Conservation (phyloP, 2,797 vertebrate species). For the Semotilus atromaculatus region DNA sequence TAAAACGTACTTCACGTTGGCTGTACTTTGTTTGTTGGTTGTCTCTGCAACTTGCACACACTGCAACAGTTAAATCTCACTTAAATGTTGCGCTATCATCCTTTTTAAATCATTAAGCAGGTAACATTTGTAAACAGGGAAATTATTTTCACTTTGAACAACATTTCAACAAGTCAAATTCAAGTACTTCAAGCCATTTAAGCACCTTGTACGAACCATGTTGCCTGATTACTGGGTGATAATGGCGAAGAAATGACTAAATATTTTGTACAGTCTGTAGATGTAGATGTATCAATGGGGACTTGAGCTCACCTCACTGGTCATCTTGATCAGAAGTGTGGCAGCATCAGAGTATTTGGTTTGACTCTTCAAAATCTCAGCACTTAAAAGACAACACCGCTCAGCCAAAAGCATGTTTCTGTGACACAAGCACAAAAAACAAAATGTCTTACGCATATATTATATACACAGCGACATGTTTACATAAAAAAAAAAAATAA, state of each 20-base stretch:
- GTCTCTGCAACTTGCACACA: too few relatives aligned
- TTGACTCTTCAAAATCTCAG: constrained; percentile 97
- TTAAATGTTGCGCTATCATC: too few relatives aligned
- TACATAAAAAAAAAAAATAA: background rate
- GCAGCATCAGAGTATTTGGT: constrained; percentile 95
- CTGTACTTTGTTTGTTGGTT: too few relatives aligned
- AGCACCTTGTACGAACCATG: background rate
- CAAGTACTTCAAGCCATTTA: background rate
- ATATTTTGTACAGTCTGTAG: background rate
- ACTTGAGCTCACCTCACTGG: constrained; percentile 88
- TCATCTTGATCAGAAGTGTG: constrained; percentile 95
- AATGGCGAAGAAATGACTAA: background rate
- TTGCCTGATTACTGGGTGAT: background rate
- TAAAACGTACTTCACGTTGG: too few relatives aligned
- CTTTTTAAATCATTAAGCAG: too few relatives aligned
- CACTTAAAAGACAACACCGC: constrained; percentile 93
- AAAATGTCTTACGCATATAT: background rate
- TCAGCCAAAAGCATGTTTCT: constrained; percentile 97
- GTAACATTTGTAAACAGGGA: too few relatives aligned
- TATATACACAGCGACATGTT: background rate
- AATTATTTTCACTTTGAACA: too few relatives aligned
- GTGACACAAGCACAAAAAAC: constrained; percentile 12
- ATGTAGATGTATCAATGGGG: background rate
- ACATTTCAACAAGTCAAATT: background rate
- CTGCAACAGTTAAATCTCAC: too few relatives aligned